These are phyloP conservation scores for Watersipora subatra DNA, from an alignment of 1,140 invertebrate species.

Conservation along the genomic window DNA sequence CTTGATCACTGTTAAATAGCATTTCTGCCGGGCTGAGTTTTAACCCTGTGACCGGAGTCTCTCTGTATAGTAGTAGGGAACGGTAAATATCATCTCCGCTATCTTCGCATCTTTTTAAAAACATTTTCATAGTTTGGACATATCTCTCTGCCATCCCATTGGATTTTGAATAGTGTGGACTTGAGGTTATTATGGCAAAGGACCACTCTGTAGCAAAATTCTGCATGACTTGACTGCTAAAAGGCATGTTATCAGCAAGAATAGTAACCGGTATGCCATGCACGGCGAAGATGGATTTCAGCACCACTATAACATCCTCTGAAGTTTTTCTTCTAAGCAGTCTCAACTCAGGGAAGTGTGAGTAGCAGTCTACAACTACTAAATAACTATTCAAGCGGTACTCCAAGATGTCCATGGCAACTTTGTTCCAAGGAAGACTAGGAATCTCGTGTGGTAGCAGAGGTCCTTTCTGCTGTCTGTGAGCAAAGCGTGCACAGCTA, in stretches of 20 bases:
- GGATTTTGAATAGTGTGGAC: not conserved
- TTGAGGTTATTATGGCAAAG: not conserved
- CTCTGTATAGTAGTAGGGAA: not conserved
- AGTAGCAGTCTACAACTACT: not conserved
- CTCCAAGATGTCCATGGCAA: not conserved
- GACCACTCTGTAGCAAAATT: not conserved
- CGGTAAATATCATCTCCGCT: not conserved
- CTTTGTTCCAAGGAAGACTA: not conserved
- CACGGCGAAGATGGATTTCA: not conserved
- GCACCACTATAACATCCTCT: not conserved
- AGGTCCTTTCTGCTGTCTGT: not conserved
- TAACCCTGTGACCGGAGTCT: not conserved
- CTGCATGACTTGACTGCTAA: too few species aligned
- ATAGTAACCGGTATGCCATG: not conserved
- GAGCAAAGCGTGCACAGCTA: not conserved
- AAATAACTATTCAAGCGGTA: not conserved
- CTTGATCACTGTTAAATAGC: not conserved
- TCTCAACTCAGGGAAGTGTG: not conserved
- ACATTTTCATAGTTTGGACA: not conserved
- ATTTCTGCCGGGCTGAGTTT: not conserved
- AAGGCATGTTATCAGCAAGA: not conserved
- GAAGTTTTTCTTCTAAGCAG: not conserved
- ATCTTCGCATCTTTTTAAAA: not conserved
- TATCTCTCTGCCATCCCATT: not conserved
- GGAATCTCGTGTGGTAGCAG: not conserved